Evolutionary conservation across 2,797 vertebrate species (phyloP).

Genomic region (Acanthornis magna): DNA sequence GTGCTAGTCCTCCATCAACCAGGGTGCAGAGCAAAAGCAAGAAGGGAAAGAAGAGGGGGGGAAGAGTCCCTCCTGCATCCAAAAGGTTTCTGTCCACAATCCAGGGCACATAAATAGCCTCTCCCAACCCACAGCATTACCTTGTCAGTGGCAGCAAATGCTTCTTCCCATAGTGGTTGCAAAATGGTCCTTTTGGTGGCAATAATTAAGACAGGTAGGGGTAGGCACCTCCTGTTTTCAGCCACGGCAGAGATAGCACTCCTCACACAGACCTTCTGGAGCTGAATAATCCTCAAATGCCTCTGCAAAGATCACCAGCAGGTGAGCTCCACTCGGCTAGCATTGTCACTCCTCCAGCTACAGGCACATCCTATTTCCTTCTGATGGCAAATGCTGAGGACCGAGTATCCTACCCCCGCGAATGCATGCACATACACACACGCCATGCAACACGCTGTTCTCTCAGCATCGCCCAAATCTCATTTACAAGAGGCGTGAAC

Average conservation of each 20-base stretch:
- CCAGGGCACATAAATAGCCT: background rate
- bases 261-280: slow-evolving; percentile 30
- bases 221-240: slow-evolving; percentile 47
- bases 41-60: background rate
- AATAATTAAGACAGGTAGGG: slow-evolving; percentile 4
- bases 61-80: background rate
- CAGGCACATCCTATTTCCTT: slow-evolving; percentile 49
- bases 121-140: slow-evolving; percentile 4
- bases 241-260: background rate
- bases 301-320: slow-evolving; percentile 62
- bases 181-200: slow-evolving; percentile 13
- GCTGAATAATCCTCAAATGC: slow-evolving; percentile 63
- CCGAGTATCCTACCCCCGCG: background rate
- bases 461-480: slow-evolving; percentile 45
- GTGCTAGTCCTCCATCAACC: background rate
- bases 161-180: background rate
- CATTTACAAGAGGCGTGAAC: slow-evolving; percentile 59
- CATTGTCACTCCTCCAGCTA: slow-evolving; percentile 51
- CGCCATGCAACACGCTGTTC: slow-evolving; percentile 32
- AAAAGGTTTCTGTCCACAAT: background rate
- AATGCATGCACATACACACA: slow-evolving; percentile 1
- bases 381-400: slow-evolving; percentile 9
- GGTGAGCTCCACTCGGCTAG: slow-evolving; percentile 30
- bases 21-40: background rate
- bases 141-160: background rate